Conservation (phyloP, 1,140 invertebrate species). For the Temnothorax longispinosus region DNA sequence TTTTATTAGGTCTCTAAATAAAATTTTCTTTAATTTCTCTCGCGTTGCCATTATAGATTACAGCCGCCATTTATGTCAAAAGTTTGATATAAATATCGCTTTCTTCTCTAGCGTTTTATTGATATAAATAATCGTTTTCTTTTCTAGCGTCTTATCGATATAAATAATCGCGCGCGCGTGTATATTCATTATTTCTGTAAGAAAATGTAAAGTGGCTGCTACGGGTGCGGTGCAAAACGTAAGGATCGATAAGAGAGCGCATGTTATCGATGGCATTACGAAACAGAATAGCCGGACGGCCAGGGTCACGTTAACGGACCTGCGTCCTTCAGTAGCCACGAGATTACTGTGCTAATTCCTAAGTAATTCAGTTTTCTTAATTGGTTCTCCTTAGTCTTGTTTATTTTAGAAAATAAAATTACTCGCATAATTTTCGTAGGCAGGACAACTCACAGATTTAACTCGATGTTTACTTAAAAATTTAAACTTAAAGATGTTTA, state of each 20-base stretch:
- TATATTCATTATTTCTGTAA: slow-evolving; percentile 51
- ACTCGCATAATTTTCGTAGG: background rate
- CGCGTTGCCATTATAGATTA: background rate
- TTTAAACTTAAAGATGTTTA: background rate
- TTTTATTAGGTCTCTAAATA: background rate
- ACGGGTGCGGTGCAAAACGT: background rate
- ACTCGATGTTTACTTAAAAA: background rate
- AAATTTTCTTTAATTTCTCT: background rate
- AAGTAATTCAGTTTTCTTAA: slow-evolving; percentile 2
- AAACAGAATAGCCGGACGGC: slow-evolving; percentile 27
- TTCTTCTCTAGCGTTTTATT: slow-evolving; percentile 23
- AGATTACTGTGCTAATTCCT: slow-evolving; percentile 7
- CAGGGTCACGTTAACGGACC: slow-evolving; percentile 39
- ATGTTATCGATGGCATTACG: slow-evolving; percentile 40
- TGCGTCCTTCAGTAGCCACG: slow-evolving; percentile 27
- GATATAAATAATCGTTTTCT: background rate
- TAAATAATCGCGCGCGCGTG: slow-evolving; percentile 11
- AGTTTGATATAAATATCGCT: slow-evolving; percentile 17
- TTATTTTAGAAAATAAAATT: background rate
- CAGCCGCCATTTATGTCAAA: background rate
- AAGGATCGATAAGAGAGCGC: slow-evolving; percentile 38
- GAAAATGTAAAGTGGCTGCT: slow-evolving; percentile 39
- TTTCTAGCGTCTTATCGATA: slow-evolving; percentile 35
- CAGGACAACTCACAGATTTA: too few relatives aligned
- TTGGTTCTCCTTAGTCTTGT: background rate